These are phyloP conservation scores for Phoenicopterus ruber DNA, from an alignment of 2,113 vertebrate genomes.

Conservation along the genomic window DNA sequence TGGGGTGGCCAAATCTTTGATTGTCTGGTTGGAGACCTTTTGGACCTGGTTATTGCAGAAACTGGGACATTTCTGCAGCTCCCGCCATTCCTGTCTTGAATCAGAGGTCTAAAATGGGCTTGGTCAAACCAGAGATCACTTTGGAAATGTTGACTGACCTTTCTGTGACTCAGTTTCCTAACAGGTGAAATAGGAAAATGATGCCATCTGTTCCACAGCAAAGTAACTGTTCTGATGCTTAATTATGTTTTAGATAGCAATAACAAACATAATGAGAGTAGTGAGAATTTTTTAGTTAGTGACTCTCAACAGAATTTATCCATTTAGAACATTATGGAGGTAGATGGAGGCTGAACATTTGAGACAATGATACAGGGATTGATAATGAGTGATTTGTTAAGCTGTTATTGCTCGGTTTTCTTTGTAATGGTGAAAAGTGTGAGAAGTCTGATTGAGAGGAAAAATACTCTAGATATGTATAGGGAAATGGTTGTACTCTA, in stretches of 20 bases:
- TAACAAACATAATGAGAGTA: not conserved
- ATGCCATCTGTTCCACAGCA: not conserved
- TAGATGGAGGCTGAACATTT: not conserved
- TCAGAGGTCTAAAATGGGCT: not conserved
- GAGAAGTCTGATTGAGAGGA: not conserved
- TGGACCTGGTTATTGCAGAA: not conserved
- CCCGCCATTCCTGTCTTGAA: not conserved
- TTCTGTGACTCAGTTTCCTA: not conserved
- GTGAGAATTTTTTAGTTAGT: not conserved
- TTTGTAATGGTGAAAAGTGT: not conserved
- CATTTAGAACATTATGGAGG: not conserved
- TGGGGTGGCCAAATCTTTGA: not conserved
- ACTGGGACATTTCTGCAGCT: not conserved
- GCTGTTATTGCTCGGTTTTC: not conserved
- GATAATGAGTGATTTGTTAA: not conserved
- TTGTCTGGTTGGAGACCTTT: not conserved
- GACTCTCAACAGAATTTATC: not conserved
- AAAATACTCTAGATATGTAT: not conserved
- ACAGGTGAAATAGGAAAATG: not conserved
- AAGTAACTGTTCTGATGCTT: not conserved
- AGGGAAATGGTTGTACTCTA: not conserved
- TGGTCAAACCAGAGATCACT: not conserved
- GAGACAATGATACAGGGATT: not conserved
- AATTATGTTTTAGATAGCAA: not conserved
- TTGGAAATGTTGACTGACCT: not conserved